Conservation (phyloP, 2,113 vertebrate species). For the Hipposideros armiger region DNA sequence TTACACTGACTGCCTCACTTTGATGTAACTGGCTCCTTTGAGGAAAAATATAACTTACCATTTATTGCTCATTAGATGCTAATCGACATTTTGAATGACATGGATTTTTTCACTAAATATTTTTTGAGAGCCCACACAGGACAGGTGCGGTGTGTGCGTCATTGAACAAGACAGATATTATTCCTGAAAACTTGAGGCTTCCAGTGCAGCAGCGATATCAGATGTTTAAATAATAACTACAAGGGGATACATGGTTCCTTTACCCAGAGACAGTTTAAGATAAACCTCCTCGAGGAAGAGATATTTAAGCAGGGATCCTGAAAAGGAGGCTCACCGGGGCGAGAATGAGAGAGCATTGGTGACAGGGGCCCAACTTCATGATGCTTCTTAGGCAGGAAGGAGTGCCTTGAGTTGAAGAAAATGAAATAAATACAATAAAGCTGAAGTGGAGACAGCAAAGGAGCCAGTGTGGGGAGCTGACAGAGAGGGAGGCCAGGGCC, state of each 20-base stretch:
- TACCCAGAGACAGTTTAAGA: background rate
- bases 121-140: background rate
- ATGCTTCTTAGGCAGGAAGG: background rate
- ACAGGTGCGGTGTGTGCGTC: too few species aligned
- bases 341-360: accelerated
- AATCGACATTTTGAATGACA: background rate
- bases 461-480: background rate
- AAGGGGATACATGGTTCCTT: background rate
- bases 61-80: background rate
- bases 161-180: background rate
- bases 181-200: background rate
- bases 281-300: background rate
- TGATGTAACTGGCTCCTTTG: background rate
- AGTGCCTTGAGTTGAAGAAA: background rate
- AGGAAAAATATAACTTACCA: background rate
- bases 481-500: background rate
- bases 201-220: background rate
- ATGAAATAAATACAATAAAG: background rate
- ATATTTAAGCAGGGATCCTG: background rate
- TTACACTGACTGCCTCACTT: background rate
- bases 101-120: background rate
- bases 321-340: accelerated
- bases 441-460: background rate
- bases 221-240: background rate
- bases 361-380: accelerated